Evolutionary conservation across 2,888 invertebrate species (phyloP).

Genomic region (Apamea crenata): DNA sequence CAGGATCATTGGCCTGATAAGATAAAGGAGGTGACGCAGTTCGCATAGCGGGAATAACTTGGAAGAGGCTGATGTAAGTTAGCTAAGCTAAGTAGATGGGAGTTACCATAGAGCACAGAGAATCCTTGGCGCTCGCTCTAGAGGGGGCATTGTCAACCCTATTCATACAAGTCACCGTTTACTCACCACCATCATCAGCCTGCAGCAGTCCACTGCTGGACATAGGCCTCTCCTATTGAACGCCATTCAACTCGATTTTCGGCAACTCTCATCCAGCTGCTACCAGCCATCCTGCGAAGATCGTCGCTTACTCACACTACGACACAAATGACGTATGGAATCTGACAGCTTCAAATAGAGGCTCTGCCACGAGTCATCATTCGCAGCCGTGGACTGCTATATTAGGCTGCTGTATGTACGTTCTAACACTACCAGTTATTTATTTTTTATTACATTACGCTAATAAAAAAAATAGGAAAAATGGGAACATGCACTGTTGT

Average conservation of each 20-base stretch:
- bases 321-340: not conserved
- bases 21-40: not conserved
- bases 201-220: too few species aligned
- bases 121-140: not conserved
- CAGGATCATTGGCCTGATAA: slow-evolving; percentile 11
- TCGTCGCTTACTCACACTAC: not conserved
- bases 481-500: too few species aligned
- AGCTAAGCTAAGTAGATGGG: not conserved
- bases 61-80: not conserved
- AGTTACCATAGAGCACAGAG: not conserved
- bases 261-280: too few species aligned
- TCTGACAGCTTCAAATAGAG: not conserved
- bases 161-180: too few species aligned
- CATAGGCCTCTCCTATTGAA: too few species aligned
- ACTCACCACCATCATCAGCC: too few species aligned
- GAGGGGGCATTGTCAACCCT: not conserved
- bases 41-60: not conserved
- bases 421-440: not conserved
- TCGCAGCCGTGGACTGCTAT: not conserved
- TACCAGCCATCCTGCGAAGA: too few species aligned
- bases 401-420: not conserved
- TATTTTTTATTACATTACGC: too few species aligned
- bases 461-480: too few species aligned
- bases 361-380: not conserved
- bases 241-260: too few species aligned